These are phyloP conservation scores for Holothuria leucospilota DNA, from an alignment of 53 echinoderm and acorn worm species.

Conservation along the genomic window DNA sequence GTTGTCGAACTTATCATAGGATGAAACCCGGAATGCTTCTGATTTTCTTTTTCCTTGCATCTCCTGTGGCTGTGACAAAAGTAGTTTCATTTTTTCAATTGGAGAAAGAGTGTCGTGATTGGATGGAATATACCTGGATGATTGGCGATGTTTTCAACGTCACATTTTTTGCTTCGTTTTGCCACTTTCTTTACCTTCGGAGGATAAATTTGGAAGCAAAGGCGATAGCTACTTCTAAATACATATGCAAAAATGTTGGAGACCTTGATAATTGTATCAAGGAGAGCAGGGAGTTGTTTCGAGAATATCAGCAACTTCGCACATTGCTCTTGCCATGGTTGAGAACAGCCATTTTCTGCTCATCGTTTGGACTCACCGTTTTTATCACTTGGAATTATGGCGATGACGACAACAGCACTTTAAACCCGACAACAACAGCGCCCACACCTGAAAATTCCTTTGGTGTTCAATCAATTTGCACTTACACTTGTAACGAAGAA, in stretches of 20 bases:
- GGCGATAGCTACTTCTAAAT: neutral
- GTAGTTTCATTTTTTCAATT: neutral
- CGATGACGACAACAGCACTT: neutral
- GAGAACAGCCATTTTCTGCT: neutral
- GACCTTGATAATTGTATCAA: neutral
- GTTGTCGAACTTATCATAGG: neutral
- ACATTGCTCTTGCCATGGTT: constrained; percentile 2
- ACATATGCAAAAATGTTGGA: neutral
- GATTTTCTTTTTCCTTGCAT: neutral
- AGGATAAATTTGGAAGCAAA: neutral
- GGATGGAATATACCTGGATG: neutral
- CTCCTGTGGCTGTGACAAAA: neutral
- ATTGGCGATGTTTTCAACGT: neutral
- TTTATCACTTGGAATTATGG: constrained; percentile 31
- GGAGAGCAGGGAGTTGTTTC: neutral
- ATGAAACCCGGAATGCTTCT: neutral
- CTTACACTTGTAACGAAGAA: neutral
- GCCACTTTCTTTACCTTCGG: constrained; percentile 1
- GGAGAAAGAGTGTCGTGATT: neutral
- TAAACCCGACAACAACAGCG: neutral
- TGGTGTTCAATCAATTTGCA: neutral
- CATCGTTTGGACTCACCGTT: constrained; percentile 23
- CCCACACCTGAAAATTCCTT: neutral
- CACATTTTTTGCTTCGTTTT: constrained; percentile 17
- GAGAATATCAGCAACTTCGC: constrained; percentile 25